Evolutionary conservation across 1,140 invertebrate species (phyloP).

Genomic region (Tetramorium parvispinum): DNA sequence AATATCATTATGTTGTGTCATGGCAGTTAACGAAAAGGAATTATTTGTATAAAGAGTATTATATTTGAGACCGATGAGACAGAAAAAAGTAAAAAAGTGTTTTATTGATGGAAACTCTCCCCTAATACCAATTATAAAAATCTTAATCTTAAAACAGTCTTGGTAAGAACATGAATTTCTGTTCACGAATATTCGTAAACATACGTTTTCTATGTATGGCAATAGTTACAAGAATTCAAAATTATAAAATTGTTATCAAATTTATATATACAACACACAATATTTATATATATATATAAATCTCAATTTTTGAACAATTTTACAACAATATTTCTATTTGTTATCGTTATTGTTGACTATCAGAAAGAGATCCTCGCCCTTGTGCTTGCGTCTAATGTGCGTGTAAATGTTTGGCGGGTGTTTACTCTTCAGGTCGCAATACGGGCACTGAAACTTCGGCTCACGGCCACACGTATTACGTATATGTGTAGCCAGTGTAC

Average conservation of each 20-base stretch:
- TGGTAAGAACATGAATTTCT: background rate
- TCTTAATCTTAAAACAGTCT: slow-evolving; percentile 21
- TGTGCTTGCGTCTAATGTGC: slow-evolving; percentile 68
- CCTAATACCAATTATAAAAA: slow-evolving; percentile 6
- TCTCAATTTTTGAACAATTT: background rate
- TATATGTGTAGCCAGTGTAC: slow-evolving; percentile 84
- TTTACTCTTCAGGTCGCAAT: slow-evolving; percentile 73
- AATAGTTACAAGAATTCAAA: background rate
- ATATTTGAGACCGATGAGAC: too few relatives aligned
- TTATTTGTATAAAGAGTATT: too few relatives aligned
- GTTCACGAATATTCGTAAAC: background rate
- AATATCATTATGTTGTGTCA: too few relatives aligned
- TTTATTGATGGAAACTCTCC: too few relatives aligned
- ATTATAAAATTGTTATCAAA: slow-evolving; percentile 9
- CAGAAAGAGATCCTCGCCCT: slow-evolving; percentile 64
- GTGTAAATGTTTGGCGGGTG: slow-evolving; percentile 67
- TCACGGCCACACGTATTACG: slow-evolving; percentile 82
- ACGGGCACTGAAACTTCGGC: slow-evolving; percentile 81
- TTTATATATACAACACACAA: background rate
- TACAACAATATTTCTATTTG: slow-evolving; percentile 3
- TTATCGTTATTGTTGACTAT: slow-evolving; percentile 38
- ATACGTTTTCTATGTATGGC: background rate
- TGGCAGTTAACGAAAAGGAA: too few relatives aligned
- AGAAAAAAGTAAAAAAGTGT: too few relatives aligned
- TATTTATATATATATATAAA: too few relatives aligned